These are phyloP conservation scores for Calliopsis andreniformis DNA, from an alignment of 1,140 invertebrate genomes.

Conservation along the genomic window DNA sequence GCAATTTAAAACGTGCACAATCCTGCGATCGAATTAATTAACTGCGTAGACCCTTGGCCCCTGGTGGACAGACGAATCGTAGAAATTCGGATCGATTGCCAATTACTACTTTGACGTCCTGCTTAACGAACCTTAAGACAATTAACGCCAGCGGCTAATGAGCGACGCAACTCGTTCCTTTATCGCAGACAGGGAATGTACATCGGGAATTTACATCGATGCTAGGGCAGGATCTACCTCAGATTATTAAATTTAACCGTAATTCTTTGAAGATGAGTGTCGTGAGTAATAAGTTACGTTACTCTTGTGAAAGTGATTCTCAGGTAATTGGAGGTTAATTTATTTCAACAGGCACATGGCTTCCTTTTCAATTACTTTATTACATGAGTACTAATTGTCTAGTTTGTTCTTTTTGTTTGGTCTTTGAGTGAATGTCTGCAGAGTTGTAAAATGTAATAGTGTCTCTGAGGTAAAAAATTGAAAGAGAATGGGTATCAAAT, in stretches of 20 bases:
- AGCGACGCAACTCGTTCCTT: neutral
- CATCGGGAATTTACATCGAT: neutral
- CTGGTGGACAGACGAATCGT: constrained; percentile 7
- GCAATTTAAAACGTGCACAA: neutral
- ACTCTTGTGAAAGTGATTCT: too few species aligned
- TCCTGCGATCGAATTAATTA: constrained; percentile 32
- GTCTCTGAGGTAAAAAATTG: too few species aligned
- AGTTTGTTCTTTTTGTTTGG: too few species aligned
- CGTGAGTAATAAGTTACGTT: too few species aligned
- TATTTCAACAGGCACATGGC: too few species aligned
- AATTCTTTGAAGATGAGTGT: too few species aligned
- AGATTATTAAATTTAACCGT: neutral
- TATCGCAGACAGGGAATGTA: neutral
- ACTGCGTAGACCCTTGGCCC: constrained; percentile 23
- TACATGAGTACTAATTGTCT: too few species aligned
- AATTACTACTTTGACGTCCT: constrained; percentile 47
- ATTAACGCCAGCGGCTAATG: constrained; percentile 37
- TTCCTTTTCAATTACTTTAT: too few species aligned
- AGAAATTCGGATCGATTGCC: constrained; percentile 42
- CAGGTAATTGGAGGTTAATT: too few species aligned
- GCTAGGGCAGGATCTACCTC: too few species aligned
- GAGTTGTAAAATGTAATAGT: neutral
- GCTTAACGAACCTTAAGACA: constrained; percentile 47
- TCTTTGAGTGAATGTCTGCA: too few species aligned
- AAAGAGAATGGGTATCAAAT: constrained; percentile 30